Percentiles rank a stretch among this genome's conserved stretches.
Conservation (phyloP, 2,888 invertebrate genomes). For the Micropterix aruncella region DNA sequence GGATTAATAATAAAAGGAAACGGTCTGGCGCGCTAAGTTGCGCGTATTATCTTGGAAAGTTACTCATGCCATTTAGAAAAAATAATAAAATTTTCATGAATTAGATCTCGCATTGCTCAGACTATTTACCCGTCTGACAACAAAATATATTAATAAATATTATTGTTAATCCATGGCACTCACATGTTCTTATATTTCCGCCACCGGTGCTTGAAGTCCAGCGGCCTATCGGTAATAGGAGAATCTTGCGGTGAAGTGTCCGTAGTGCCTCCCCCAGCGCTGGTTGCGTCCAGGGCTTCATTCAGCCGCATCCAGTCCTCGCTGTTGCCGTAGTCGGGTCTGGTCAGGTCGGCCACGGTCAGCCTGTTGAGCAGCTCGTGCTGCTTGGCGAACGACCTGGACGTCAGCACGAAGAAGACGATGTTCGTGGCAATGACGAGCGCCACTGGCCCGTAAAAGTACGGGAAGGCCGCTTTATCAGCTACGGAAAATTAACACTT, state of each 20-base stretch:
- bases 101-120: no score
- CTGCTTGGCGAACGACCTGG: constrained; percentile 33
- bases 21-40: no score
- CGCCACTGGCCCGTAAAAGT: constrained; percentile 47
- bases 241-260: constrained; percentile 12
- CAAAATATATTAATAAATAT: no score
- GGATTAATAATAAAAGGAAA: no score
- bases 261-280: constrained; percentile 17
- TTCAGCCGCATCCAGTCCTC: constrained; percentile 33
- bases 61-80: no score
- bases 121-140: no score
- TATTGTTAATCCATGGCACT: no score
- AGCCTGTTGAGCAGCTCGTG: constrained; percentile 36
- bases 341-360: constrained; percentile 30
- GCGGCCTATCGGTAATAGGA: constrained; percentile 18
- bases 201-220: constrained; percentile 25
- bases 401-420: constrained; percentile 39
- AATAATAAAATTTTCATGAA: no score
- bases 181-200: constrained; percentile 35
- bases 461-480: constrained; percentile 40
- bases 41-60: no score
- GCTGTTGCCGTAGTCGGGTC: constrained; percentile 30
- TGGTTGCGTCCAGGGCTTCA: constrained; percentile 24
- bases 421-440: constrained; percentile 37
- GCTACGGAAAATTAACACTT: constrained; percentile 25